Base-by-base conservation (phyloP, 2,888 invertebrate genomes). In the Papilio protenor region DNA sequence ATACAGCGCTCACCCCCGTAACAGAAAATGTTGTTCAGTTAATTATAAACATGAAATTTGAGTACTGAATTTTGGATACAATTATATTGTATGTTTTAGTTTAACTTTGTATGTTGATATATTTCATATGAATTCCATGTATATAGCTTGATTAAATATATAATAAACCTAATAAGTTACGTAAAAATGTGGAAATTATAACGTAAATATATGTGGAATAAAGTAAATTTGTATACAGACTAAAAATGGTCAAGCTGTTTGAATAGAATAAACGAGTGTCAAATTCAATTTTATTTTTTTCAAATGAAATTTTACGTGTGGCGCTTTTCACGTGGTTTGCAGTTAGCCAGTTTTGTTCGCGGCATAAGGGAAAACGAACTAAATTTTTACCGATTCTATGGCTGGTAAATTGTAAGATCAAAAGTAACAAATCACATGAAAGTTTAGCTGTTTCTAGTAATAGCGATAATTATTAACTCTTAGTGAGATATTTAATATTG, bases 31-130 rank as follows among this genome's bases (percentile, higher is more conserved):
- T 76, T 70, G 45, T 45, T 59, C 69, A 55, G 55, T 45, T 75
- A 75, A 75, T 76, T 70, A 59, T 57, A 55, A 76, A 70, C 45
- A 55, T 55, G 49, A 74, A 74, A 75, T 55, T 64, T 49, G 52
- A 75, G 52, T 55, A 75, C 33, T 18, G 21, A 64, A 64, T 55
- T 23, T 40, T 18, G 45, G 2, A n/a, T 59, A 57, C n/a, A 33
- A 73, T 55, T 40, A 73, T 12, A 73, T 40, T 57, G 40, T 57
- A n/a, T 72, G 3, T 27, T 72, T 33, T 12, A 64, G 33, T 64
- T 66, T 18, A 40, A 8, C 1, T 40, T 10, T 0, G 11, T n/a
- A 21, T 11, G 8, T 40, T 40, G 40, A 40, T 40, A 40, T 40
- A 40, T 40, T 40, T 40, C 5, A 40, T 40, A 40, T 40, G 5